These are phyloP conservation scores for Cecropterus lyciades DNA, from an alignment of 1,140 invertebrate species.

Conservation along the genomic window DNA sequence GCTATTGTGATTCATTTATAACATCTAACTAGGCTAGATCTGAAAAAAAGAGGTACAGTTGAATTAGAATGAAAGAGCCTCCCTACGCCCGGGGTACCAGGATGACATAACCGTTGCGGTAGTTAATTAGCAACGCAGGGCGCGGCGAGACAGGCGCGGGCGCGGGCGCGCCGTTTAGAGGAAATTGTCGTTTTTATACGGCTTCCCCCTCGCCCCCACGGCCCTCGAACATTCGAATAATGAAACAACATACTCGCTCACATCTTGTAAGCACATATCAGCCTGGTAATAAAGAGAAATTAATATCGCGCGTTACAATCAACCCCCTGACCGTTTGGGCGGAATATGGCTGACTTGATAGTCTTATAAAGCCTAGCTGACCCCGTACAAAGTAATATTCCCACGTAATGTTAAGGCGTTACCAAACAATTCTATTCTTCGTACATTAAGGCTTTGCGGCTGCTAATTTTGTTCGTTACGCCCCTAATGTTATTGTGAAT, in stretches of 20 bases:
- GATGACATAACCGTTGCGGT: constrained; percentile 80
- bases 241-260: constrained; percentile 75
- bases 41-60: constrained; percentile 27
- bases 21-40: constrained; percentile 19
- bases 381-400: constrained; percentile 16
- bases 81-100: constrained; percentile 73
- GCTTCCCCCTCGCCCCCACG: constrained; percentile 60
- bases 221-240: constrained; percentile 69
- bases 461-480: constrained; percentile 19
- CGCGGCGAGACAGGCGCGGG: constrained; percentile 76
- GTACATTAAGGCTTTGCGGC: constrained; percentile 22
- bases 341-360: constrained; percentile 45
- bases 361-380: constrained; percentile 31
- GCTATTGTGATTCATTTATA: not conserved
- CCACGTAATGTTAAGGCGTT: constrained; percentile 18
- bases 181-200: constrained; percentile 84
- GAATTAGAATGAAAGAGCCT: constrained; percentile 63
- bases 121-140: constrained; percentile 82
- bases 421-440: constrained; percentile 28
- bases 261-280: constrained; percentile 77
- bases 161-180: constrained; percentile 80
- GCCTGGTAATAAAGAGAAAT: constrained; percentile 74
- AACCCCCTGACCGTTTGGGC: constrained; percentile 38
- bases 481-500: constrained; percentile 11
- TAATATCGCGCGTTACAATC: constrained; percentile 60